A percentile compares a stretch with the other conserved stretches of the same genome.
These are phyloP conservation scores for Leptodactylus fuscus DNA, from an alignment of 2,113 vertebrate genomes.

Conservation along the genomic window DNA sequence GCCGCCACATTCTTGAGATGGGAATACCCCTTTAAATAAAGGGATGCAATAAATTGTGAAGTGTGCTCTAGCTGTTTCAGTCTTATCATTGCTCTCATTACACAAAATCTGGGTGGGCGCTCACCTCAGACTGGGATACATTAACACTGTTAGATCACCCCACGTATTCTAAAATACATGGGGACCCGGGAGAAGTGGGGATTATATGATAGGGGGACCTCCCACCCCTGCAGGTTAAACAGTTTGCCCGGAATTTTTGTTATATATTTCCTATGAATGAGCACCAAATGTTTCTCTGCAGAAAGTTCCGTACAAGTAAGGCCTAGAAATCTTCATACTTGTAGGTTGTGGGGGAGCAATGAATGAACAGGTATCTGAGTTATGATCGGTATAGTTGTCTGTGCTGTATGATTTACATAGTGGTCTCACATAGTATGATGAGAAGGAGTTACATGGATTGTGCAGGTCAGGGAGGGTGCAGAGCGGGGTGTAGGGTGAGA, in stretches of 20 bases:
- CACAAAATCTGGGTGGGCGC: neutral
- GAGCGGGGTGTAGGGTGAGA: constrained; percentile 21
- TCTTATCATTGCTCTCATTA: neutral
- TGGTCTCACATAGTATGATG: neutral
- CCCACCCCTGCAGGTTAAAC: neutral
- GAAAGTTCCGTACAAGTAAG: neutral
- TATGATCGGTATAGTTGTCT: neutral
- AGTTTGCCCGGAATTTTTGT: neutral
- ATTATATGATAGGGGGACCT: neutral
- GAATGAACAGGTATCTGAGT: neutral
- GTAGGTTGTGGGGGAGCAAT: neutral
- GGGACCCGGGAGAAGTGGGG: neutral
- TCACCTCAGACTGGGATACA: neutral
- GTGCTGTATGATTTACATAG: neutral
- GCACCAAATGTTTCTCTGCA: neutral
- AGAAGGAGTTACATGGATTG: constrained; percentile 23
- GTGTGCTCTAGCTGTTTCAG: neutral
- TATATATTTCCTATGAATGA: neutral
- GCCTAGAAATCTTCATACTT: neutral
- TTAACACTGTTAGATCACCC: neutral
- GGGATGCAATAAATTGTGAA: too few relatives aligned
- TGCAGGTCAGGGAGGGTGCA: constrained; percentile 34
- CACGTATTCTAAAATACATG: neutral
- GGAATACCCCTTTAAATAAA: too few relatives aligned
- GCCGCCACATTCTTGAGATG: too few relatives aligned